Percentiles rank a stretch among this genome's conserved stretches.
These are phyloP conservation scores for Pampus argenteus DNA, from an alignment of 2,797 vertebrate genomes.

Conservation along the genomic window DNA sequence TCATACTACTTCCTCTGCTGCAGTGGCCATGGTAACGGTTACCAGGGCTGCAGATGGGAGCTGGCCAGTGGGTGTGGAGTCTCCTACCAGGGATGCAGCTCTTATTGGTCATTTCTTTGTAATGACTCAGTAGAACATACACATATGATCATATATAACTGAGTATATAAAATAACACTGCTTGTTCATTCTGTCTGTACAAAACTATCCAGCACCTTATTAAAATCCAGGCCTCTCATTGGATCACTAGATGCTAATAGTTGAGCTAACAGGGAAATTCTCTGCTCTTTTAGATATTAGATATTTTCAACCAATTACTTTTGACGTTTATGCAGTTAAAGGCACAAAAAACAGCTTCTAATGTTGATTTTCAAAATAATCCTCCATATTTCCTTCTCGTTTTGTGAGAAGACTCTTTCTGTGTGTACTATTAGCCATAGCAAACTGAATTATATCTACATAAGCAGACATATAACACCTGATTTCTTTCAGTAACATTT, in stretches of 20 bases:
- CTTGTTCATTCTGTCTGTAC: no score
- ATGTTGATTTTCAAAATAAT: not conserved
- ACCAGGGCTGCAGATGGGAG: conserved; percentile 32
- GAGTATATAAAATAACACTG: not conserved
- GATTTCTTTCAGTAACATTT: not conserved
- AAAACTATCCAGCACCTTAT: no score
- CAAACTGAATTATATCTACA: no score
- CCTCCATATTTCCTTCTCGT: not conserved
- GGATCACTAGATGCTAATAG: not conserved
- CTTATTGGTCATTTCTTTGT: conserved; percentile 9
- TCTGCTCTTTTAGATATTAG: no score
- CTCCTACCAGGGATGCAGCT: conserved; percentile 1
- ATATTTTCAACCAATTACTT: no score
- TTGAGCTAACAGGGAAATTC: no score
- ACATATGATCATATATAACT: not conserved
- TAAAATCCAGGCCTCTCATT: no score
- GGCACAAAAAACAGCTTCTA: no score
- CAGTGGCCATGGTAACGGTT: conserved; percentile 64
- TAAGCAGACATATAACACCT: not conserved
- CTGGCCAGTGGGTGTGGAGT: conserved; percentile 27
- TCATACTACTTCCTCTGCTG: conserved; percentile 41
- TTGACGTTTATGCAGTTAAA: no score
- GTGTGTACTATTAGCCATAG: no score
- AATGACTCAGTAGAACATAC: not conserved
- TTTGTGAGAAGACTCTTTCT: not conserved